These are phyloP conservation scores for Mesoclemmys tuberculata DNA, from an alignment of 2,113 vertebrate species.

Conservation along the genomic window DNA sequence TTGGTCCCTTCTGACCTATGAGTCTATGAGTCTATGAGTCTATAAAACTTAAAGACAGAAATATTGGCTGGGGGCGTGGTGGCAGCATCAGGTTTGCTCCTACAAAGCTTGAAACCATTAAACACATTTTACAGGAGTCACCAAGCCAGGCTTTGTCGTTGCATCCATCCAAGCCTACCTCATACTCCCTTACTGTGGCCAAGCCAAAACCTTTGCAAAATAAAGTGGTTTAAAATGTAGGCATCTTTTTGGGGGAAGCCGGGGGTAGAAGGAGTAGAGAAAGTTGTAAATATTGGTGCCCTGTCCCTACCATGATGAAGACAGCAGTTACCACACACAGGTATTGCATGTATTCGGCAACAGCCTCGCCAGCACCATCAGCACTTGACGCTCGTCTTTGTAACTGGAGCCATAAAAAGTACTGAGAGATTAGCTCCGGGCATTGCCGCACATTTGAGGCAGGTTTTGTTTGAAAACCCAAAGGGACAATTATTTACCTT, in stretches of 20 bases:
- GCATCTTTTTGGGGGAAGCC: background rate
- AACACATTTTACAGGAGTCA: background rate
- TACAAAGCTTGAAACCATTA: background rate
- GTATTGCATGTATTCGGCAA: conserved; percentile 49
- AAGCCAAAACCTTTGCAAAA: conserved; percentile 9
- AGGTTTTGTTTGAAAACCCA: conserved; percentile 40
- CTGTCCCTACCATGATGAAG: conserved; percentile 57
- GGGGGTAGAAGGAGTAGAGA: background rate
- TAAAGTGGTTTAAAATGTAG: background rate
- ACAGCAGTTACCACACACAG: conserved; percentile 57
- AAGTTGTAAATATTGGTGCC: conserved; percentile 33
- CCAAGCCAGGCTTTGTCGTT: background rate
- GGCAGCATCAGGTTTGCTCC: background rate
- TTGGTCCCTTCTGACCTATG: no score
- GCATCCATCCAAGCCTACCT: background rate
- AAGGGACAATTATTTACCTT: conserved; percentile 46
- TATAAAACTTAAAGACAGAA: background rate
- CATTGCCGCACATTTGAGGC: conserved; percentile 32
- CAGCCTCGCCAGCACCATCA: conserved; percentile 48
- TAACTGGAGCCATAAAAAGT: conserved; percentile 44
- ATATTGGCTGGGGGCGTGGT: background rate
- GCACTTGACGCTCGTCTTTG: conserved; percentile 34
- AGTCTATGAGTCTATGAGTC: no score
- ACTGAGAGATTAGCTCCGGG: conserved; percentile 42
- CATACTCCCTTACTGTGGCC: background rate